Evolutionary conservation across 2,888 invertebrate genomes (phyloP).

Genomic region (Ceriagrion tenellum): DNA sequence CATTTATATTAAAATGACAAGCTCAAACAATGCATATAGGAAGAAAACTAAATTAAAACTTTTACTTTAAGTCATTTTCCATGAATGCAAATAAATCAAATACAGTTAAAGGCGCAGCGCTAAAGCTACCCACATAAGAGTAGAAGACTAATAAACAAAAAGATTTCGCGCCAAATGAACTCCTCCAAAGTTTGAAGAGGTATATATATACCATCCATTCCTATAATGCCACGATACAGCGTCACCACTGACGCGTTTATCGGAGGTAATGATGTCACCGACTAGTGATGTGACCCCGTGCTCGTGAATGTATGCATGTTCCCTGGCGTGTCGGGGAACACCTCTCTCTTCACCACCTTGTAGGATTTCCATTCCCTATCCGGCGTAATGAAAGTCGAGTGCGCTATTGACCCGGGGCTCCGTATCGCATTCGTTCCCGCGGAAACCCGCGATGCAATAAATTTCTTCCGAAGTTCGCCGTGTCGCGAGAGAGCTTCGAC

Average conservation of each 20-base stretch:
- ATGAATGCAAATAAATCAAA: too few species aligned
- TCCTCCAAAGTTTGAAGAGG: too few species aligned
- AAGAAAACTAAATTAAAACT: too few species aligned
- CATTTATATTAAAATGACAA: too few species aligned
- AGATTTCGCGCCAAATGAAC: neutral
- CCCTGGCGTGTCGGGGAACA: too few species aligned
- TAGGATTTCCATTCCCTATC: neutral
- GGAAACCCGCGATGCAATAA: neutral
- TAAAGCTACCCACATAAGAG: too few species aligned
- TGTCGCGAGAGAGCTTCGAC: neutral
- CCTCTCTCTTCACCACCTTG: neutral
- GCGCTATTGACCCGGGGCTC: neutral
- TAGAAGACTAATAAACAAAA: neutral
- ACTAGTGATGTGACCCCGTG: neutral
- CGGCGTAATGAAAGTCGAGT: neutral
- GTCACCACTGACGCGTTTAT: neutral
- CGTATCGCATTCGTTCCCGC: neutral
- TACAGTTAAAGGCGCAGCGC: too few species aligned
- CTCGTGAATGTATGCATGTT: neutral
- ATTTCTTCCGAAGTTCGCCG: neutral
- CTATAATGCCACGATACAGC: neutral
- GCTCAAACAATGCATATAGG: too few species aligned
- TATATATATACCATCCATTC: neutral
- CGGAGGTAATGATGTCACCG: neutral
- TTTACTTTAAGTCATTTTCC: too few species aligned